These are phyloP conservation scores for Smithornis capensis DNA, from an alignment of 2,113 vertebrate species.

Conservation along the genomic window DNA sequence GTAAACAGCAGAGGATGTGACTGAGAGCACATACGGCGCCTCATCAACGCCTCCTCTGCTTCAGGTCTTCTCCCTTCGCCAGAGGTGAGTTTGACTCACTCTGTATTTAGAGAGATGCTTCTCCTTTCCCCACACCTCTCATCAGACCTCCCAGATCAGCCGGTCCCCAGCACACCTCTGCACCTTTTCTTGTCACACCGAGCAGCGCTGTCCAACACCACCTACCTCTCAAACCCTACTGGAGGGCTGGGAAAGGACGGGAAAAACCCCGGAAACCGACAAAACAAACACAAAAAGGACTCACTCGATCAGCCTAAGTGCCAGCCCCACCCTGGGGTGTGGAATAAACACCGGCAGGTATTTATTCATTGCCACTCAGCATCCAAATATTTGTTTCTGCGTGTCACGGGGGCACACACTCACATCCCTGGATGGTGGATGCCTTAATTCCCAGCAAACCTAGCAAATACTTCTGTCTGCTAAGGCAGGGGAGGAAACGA, in stretches of 20 bases:
- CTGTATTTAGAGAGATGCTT: slow-evolving; percentile 22
- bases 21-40: slow-evolving; percentile 34
- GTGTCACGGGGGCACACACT: not conserved
- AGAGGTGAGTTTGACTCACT: slow-evolving; percentile 57
- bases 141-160: not conserved
- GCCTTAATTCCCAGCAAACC: not conserved
- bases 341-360: slow-evolving; percentile 35
- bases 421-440: not conserved
- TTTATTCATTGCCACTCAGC: slow-evolving; percentile 43
- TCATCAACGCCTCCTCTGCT: slow-evolving; percentile 9
- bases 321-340: slow-evolving; percentile 59
- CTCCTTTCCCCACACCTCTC: not conserved
- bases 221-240: not conserved
- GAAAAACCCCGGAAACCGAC: not conserved
- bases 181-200: not conserved
- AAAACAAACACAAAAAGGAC: slow-evolving; percentile 4
- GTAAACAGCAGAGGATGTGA: slow-evolving; percentile 62
- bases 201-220: not conserved
- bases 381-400: slow-evolving; percentile 45
- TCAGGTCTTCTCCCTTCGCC: not conserved
- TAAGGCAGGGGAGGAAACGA: not conserved
- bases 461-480: not conserved
- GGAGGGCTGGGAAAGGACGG: not conserved
- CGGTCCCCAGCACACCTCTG: not conserved
- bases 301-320: not conserved